Conservation (phyloP, 2,113 vertebrate genomes). For the Antigone vipio region DNA sequence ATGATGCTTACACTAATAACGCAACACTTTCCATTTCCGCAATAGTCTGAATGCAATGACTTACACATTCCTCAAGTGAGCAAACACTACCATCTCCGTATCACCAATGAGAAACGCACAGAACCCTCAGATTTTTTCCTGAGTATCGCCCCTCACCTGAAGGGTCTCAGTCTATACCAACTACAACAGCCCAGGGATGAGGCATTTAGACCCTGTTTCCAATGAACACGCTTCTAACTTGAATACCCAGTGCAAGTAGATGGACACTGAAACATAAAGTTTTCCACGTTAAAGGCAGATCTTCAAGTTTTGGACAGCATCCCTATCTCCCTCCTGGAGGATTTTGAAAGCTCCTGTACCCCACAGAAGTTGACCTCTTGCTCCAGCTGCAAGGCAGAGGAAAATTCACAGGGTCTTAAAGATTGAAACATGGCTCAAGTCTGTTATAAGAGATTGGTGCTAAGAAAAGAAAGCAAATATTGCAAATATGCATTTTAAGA, state of each 20-base stretch:
- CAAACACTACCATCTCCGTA: rapidly evolving
- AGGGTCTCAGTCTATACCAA: not conserved
- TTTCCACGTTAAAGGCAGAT: not conserved
- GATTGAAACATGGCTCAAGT: not conserved
- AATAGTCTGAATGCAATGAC: not conserved
- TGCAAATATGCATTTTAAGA: not conserved
- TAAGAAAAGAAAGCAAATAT: not conserved
- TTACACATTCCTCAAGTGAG: not conserved
- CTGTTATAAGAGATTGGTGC: not conserved
- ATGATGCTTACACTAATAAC: not conserved
- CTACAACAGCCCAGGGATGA: not conserved
- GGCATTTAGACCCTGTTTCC: not conserved
- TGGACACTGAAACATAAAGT: not conserved
- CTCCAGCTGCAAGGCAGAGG: not conserved
- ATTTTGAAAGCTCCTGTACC: not conserved
- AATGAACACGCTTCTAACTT: not conserved
- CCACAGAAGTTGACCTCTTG: not conserved
- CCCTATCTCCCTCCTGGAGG: not conserved
- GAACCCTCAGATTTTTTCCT: not conserved
- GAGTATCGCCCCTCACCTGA: not conserved
- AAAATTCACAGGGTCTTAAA: not conserved
- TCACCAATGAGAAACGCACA: not conserved
- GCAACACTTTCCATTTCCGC: not conserved
- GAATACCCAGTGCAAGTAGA: not conserved
- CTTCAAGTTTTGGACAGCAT: not conserved